Evolutionary conservation across 2,888 invertebrate species (phyloP), one percentile per base, ranked within the genome.

Genomic region (Germaria angustata): DNA sequence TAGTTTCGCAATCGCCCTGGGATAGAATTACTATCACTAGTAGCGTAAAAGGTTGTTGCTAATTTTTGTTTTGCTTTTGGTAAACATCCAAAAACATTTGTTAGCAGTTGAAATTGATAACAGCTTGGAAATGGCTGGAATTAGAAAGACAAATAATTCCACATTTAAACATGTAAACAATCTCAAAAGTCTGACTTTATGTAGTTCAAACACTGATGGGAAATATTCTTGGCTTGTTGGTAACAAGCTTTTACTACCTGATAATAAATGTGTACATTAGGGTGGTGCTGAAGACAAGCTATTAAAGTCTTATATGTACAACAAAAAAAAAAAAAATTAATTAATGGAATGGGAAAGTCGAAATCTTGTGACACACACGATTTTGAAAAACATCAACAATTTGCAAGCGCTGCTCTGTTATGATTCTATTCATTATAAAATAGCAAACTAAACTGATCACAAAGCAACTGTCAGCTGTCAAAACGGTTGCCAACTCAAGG

Each of bases 51-150:
- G n/a, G n/a, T 41, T n/a, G 5, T 15, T 41, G 41, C 41, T 39
- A n/a, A 13, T 20, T 65, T 17, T 46, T 36, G 11, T 32, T 49
- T 32, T 79, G n/a, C n/a, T 57, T 28, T 66, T 24, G 9, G 22
- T 65, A 66, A 66, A 66, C 51, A 72, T 49, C 72, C 15, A 34
- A 59, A 79, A 66, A 44, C 72, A 80, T 61, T 73, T 73, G 80
- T 73, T 53, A 44, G 51, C 57, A 44, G 72, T 22, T 73, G n/a
- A 53, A 79, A 66, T 66, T 79, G 79, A 79, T 79, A 79, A 79
- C 39, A 41, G 53, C 53, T 55, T 20, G 41, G 44, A 65, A 28
- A 41, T 2, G 13, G 59, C 15, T 17, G 22, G 15, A 61, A 41
- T 32, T 17, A 34, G 13, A 36, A 68, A 44, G 41, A 32, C 57